Evolutionary conservation across 2,113 vertebrate genomes (phyloP), one percentile per base, ranked within the genome.

Genomic region (Tylochromis polylepis): DNA sequence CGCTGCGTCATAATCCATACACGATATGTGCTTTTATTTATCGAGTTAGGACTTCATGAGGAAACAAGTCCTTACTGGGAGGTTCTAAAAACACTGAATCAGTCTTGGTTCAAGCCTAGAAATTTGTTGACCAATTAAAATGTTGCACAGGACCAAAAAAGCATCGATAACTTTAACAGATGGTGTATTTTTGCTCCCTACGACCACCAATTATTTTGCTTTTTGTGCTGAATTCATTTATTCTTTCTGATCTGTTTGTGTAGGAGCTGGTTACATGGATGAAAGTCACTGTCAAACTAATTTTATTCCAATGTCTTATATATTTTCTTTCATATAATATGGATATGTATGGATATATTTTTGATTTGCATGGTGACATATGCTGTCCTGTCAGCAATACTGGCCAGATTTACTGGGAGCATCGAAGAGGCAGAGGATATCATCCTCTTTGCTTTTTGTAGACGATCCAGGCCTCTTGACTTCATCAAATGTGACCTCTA

Each of bases 191-290:
- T 51, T 31, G 16, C 49, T 77, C 43, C 43, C 46, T 51, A 20
- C 3, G 16, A 77, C 4, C 43, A 49, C 70, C 24, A 31, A 8
- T n/a, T 20, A 51, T 31, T 77, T 20, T 8, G 43, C 46, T 18
- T 51, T 75, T 29, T 20, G 22, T 75, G 7, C 6, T 75, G 2
- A 75, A 49, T 75, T 75, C 1, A 29, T 51, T 51, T 51, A 49
- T 0, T 49, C 24, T 20, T 51, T 0, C 43, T 51, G 41, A 77
- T 77, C 24, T 51, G 46, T 31, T 77, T 1, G 1, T 0, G 6
- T 75, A 31, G 43, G 16, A 51, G 43, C 41, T 7, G 24, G 0
- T 49, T 51, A 14, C 15, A 3, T 77, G 46, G 41, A 14, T 34
- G 29, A 34, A 77, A 3, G 27, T 77, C 27, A 12, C 43, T n/a